Conservation (phyloP, 2,113 vertebrate genomes). For the Damaliscus lunatus region DNA sequence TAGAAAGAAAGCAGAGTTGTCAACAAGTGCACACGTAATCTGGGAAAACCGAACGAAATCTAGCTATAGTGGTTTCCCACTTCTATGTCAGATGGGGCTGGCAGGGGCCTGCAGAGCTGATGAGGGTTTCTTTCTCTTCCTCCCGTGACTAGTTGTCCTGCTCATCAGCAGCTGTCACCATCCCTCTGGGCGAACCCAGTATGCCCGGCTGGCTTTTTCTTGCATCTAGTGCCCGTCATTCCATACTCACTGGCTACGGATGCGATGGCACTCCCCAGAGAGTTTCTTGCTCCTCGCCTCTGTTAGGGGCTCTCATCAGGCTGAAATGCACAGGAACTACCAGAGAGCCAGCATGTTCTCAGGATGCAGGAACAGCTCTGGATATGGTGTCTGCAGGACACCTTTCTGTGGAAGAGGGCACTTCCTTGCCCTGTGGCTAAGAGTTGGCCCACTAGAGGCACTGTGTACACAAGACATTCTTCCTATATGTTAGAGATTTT, state of each 20-base stretch:
- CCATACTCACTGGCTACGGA: background rate
- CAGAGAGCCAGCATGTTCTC: background rate
- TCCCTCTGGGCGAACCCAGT: background rate
- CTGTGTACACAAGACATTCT: conserved; percentile 17
- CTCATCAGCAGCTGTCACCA: background rate
- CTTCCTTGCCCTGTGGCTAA: background rate
- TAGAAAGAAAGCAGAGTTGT: background rate
- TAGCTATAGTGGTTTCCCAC: background rate
- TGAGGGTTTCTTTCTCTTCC: background rate
- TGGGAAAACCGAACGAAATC: background rate
- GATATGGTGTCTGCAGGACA: background rate
- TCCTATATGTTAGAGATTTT: background rate
- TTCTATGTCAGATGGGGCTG: background rate
- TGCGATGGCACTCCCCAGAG: background rate
- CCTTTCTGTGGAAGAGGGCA: background rate
- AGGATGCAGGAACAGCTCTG: background rate
- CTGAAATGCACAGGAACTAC: background rate
- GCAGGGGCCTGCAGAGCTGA: background rate
- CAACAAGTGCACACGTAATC: background rate
- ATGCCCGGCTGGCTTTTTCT: background rate
- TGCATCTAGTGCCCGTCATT: background rate
- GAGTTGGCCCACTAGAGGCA: background rate
- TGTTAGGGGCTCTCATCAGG: background rate
- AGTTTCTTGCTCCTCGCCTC: background rate
- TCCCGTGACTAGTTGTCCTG: background rate